These are phyloP conservation scores for Erebia ligea DNA, from an alignment of 2,888 invertebrate species.

Conservation along the genomic window DNA sequence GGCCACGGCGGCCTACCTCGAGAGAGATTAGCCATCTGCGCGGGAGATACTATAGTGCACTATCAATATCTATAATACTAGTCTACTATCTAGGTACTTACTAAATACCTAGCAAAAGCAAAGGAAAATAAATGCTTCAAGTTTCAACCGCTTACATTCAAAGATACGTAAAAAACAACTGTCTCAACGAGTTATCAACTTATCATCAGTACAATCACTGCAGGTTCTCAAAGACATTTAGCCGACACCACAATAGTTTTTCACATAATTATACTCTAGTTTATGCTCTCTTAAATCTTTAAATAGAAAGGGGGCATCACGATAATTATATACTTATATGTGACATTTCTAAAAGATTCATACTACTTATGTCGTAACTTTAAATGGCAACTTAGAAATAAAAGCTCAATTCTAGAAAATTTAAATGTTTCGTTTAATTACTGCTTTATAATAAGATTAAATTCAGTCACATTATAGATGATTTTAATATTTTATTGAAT, in stretches of 20 bases:
- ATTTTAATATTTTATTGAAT: too few species aligned
- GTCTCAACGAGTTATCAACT: slow-evolving; percentile 46
- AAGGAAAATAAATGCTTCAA: slow-evolving; percentile 7
- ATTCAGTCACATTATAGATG: too few species aligned
- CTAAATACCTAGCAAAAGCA: background rate
- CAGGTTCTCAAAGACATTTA: slow-evolving; percentile 55
- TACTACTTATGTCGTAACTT: background rate
- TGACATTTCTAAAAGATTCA: slow-evolving; percentile 29
- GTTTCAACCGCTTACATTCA: slow-evolving; percentile 6
- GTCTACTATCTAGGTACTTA: too few species aligned
- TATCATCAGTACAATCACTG: slow-evolving; percentile 49
- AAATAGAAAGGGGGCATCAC: slow-evolving; percentile 43
- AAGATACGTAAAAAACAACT: slow-evolving; percentile 30
- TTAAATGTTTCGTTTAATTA: too few species aligned
- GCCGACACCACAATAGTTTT: slow-evolving; percentile 58
- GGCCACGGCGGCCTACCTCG: too few species aligned
- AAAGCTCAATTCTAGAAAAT: too few species aligned
- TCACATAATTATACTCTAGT: slow-evolving; percentile 62
- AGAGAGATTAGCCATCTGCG: too few species aligned
- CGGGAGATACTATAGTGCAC: too few species aligned
- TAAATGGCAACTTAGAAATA: background rate
- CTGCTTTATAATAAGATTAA: too few species aligned
- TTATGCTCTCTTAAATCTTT: slow-evolving; percentile 42
- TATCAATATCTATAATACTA: too few species aligned
- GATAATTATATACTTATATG: slow-evolving; percentile 35